These are phyloP conservation scores for Nephotettix cincticeps DNA, from an alignment of 1,140 invertebrate genomes.

Conservation along the genomic window DNA sequence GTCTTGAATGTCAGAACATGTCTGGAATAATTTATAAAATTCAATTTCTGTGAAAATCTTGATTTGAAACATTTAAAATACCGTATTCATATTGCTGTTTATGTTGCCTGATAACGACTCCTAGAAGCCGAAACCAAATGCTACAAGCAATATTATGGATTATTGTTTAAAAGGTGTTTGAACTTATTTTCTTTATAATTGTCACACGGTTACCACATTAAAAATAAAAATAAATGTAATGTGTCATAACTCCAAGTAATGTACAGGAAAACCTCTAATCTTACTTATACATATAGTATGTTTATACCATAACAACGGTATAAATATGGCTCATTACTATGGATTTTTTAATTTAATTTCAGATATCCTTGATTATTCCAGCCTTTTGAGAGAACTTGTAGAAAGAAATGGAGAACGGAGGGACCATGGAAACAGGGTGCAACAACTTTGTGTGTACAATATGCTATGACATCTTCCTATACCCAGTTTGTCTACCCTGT, in stretches of 20 bases:
- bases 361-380: background rate
- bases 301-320: background rate
- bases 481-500: background rate
- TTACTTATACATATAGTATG: background rate
- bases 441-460: background rate
- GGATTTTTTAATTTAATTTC: background rate
- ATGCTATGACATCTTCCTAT: background rate
- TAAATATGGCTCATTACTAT: background rate
- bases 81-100: too few relatives aligned
- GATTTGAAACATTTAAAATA: too few relatives aligned
- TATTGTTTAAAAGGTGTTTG: background rate
- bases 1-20: too few relatives aligned
- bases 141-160: background rate
- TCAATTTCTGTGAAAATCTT: too few relatives aligned
- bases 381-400: background rate
- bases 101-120: too few relatives aligned
- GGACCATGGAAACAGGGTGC: background rate
- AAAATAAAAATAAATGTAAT: background rate
- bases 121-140: too few relatives aligned
- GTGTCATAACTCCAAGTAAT: too few relatives aligned
- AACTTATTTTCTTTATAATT: too few relatives aligned
- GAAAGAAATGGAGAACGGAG: background rate
- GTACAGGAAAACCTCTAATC: too few relatives aligned
- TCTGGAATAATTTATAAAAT: too few relatives aligned
- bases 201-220: too few relatives aligned